Evolutionary conservation across 2,113 vertebrate species (phyloP).

Genomic region (Carlito syrichta): DNA sequence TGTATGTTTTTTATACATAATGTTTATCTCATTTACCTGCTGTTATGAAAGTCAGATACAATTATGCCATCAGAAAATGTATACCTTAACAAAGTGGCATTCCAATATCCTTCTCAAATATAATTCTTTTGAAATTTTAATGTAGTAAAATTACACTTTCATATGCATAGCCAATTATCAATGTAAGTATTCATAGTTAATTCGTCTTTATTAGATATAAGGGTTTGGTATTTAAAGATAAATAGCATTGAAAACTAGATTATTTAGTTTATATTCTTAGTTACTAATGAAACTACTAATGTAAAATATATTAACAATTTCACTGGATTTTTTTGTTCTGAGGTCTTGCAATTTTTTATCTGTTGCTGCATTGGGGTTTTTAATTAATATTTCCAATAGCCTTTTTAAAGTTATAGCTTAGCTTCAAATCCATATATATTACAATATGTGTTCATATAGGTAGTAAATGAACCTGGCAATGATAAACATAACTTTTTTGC

Average conservation of each 20-base stretch:
- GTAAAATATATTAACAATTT: background rate
- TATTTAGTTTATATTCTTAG: background rate
- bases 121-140: background rate
- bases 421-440: background rate
- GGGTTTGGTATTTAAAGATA: background rate
- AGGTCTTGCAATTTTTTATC: background rate
- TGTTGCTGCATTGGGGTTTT: background rate
- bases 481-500: background rate
- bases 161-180: background rate
- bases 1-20: background rate
- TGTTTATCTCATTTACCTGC: background rate
- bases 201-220: background rate
- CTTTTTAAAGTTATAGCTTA: background rate
- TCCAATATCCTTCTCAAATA: background rate
- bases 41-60: background rate
- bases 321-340: background rate
- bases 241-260: background rate
- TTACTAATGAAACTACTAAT: background rate
- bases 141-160: background rate
- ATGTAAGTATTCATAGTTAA: background rate
- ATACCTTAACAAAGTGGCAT: background rate
- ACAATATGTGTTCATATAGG: background rate
- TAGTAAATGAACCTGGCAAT: constrained; percentile 13
- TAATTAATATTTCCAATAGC: background rate
- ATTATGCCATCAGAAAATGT: background rate